phyloP scores from a whole-genome alignment of 1,140 invertebrate species.

The Branchinecta lynchi region DNA sequence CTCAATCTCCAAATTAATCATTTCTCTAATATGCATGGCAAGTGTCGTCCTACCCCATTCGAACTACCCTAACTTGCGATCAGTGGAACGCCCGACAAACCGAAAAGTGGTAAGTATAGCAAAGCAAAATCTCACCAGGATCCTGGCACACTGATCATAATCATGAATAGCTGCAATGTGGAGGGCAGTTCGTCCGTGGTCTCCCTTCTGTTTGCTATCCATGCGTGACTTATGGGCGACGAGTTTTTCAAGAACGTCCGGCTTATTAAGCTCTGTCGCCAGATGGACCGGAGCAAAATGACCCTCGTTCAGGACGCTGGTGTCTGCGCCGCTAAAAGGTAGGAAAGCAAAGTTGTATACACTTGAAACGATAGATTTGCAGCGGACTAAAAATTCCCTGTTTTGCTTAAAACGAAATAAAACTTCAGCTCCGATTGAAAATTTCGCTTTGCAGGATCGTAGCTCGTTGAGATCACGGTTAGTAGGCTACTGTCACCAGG shows the following conservation, averaged over 20 bases:
- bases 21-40: too few relatives aligned
- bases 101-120: not conserved
- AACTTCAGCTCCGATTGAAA: too few relatives aligned
- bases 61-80: too few relatives aligned
- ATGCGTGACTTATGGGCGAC: slow-evolving; percentile 46
- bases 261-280: slow-evolving; percentile 55
- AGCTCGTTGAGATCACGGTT: too few relatives aligned
- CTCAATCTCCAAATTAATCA: too few relatives aligned
- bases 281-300: slow-evolving; percentile 59
- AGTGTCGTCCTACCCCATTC: too few relatives aligned
- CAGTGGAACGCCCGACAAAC: not conserved
- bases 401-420: too few relatives aligned
- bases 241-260: slow-evolving; percentile 47
- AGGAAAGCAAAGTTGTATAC: too few relatives aligned
- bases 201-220: slow-evolving; percentile 52
- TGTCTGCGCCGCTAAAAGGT: slow-evolving; percentile 43
- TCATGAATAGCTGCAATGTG: slow-evolving; percentile 67
- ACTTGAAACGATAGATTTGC: too few relatives aligned
- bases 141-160: slow-evolving; percentile 54
- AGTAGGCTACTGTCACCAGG: too few relatives aligned
- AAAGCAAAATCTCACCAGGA: slow-evolving; percentile 43
- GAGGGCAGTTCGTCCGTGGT: slow-evolving; percentile 57
- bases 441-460: too few relatives aligned
- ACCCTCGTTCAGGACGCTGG: slow-evolving; percentile 52
- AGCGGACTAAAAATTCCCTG: too few relatives aligned